Conservation (phyloP, 2,888 invertebrate genomes). For the Scaptomyza polygonia region DNA sequence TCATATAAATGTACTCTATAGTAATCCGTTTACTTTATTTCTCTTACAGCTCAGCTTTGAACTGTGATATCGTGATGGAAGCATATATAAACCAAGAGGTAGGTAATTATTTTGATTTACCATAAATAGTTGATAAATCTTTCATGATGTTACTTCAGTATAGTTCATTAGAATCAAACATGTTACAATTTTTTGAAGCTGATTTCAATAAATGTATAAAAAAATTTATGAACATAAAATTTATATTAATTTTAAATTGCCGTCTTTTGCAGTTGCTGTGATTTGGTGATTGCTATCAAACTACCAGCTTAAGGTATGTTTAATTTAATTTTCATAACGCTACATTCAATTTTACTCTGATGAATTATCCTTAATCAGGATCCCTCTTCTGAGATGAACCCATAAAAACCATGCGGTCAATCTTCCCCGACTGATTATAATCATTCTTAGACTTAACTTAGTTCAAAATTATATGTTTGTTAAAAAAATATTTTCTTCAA, state of each 20-base stretch:
- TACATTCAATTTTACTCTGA: slow-evolving; percentile 28
- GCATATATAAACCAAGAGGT: slow-evolving; percentile 15
- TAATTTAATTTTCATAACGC: neutral
- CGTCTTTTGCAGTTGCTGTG: slow-evolving; percentile 17
- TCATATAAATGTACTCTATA: neutral
- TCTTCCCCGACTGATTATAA: slow-evolving; percentile 56
- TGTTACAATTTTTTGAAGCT: slow-evolving; percentile 72
- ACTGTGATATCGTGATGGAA: neutral
- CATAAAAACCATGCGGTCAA: slow-evolving; percentile 69
- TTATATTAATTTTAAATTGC: neutral
- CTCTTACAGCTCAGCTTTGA: slow-evolving; percentile 16
- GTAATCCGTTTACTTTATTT: neutral
- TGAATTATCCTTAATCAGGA: slow-evolving; percentile 68
- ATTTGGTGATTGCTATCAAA: neutral
- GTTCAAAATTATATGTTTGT: neutral
- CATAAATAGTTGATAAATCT: neutral
- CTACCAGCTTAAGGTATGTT: slow-evolving; percentile 19
- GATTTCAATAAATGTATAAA: slow-evolving; percentile 29
- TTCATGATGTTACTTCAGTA: slow-evolving; percentile 72
- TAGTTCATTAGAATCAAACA: slow-evolving; percentile 76
- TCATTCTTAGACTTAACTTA: neutral
- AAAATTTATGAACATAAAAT: neutral
- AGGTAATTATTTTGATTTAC: neutral
- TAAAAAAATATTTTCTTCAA: neutral
- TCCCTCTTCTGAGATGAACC: slow-evolving; percentile 77